Base-by-base conservation (phyloP, 2,888 invertebrate species). In the Saturnia japonica region DNA sequence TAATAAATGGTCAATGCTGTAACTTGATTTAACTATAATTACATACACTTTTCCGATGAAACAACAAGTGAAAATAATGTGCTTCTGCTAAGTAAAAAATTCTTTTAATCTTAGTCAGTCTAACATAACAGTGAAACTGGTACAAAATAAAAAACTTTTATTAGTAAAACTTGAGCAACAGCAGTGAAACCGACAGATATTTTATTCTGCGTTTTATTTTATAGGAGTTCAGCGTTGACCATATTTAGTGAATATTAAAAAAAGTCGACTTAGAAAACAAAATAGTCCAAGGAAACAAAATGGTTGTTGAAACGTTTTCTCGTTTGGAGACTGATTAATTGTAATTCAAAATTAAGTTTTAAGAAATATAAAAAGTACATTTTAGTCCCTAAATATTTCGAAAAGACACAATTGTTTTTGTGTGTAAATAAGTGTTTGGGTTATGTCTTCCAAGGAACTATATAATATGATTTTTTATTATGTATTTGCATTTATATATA, bases 251-350 rank as follows among this genome's bases (percentile, higher is more conserved):
- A 19, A 60, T 34, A 16, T 34, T 34, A 9, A 28, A 28, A 79
- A 79, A 75, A 79, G 77, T 77, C 79, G 51, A 22, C 0, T 54
- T 22, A 54, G 22, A 19, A 77, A 79, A 75, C 78, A 72, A 75
- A 9, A 81, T 83, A 85, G 86, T 88, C 86, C 88, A 85, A 80
- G 81, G 79, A 78, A 84, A 83, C 80, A 80, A 60, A 80, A 85
- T 75, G 88, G 87, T 88, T 89, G 88, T 88, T 82, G 82, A 79
- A 80, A 83, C 82, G 77, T 82, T 76, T 85, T 85, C 87, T 91
- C 86, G 85, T 79, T 80, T 79, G 82, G 91, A 93, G 93, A 93
- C 93, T 93, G 93, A 93, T 87, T 93, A 92, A 89, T 92, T 90
- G 83, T 90, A 87, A 88, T 86, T 79, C 76, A 78, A 79, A 80